Evolutionary conservation across 2,113 vertebrate genomes (phyloP).

Genomic region (Petrocephalus microphthalmus): DNA sequence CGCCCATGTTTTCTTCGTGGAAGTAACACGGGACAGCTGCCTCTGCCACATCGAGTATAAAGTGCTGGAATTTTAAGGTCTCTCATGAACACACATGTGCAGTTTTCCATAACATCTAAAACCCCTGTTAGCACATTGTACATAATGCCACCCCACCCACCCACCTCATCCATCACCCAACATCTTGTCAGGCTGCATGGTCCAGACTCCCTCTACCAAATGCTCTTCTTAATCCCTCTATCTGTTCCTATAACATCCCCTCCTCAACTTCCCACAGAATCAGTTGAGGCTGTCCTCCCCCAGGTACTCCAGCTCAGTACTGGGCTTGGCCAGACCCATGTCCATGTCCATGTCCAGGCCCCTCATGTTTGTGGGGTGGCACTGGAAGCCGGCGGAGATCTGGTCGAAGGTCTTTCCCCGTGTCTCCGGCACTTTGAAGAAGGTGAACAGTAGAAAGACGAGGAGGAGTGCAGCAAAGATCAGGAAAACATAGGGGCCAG

Average conservation of each 20-base stretch:
- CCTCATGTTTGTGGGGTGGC: constrained; percentile 56
- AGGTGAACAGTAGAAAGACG: constrained; percentile 79
- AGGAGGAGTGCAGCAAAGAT: constrained; percentile 75
- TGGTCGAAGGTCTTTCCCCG: constrained; percentile 82
- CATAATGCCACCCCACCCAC: background rate
- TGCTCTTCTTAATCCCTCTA: constrained; percentile 27
- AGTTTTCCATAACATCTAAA: constrained; percentile 30
- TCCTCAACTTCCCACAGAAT: constrained; percentile 15
- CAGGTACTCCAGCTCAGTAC: constrained; percentile 76
- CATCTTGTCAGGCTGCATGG: background rate
- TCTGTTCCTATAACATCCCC: constrained; percentile 24
- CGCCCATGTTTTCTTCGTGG: background rate
- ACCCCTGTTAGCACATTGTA: background rate
- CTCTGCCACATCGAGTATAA: constrained; percentile 45
- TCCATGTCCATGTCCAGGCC: constrained; percentile 60
- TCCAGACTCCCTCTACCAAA: constrained; percentile 2
- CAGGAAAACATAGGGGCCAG: constrained; percentile 81
- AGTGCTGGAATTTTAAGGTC: constrained; percentile 57
- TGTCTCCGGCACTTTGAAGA: constrained; percentile 82
- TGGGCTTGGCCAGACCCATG: constrained; percentile 62
- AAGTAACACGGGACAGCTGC: background rate
- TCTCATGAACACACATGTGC: constrained; percentile 31
- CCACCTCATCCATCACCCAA: background rate
- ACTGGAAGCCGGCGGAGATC: constrained; percentile 70
- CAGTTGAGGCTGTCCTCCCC: constrained; percentile 56